These are phyloP conservation scores for Bradypodion ventrale DNA, from an alignment of 2,797 vertebrate genomes.

Conservation along the genomic window DNA sequence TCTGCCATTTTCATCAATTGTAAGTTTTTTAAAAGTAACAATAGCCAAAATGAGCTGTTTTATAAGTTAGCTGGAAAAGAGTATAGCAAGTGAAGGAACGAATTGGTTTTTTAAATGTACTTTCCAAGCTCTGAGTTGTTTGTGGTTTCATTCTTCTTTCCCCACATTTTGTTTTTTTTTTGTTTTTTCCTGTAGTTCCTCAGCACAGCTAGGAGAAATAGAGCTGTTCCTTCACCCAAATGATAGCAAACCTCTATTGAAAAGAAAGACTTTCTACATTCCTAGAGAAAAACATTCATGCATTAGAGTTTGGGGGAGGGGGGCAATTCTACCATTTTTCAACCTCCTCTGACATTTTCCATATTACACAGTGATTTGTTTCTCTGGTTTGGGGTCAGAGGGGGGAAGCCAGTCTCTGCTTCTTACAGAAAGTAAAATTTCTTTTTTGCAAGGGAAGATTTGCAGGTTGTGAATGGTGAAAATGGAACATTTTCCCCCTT, in stretches of 20 bases:
- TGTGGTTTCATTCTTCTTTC: not conserved
- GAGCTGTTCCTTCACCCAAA: not conserved
- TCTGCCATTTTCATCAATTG: not conserved
- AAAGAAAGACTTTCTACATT: slow-evolving; percentile 25
- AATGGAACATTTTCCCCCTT: not conserved
- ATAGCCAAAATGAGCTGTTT: not conserved
- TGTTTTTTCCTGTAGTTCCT: not conserved
- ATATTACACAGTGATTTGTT: slow-evolving; percentile 45
- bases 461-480: not conserved
- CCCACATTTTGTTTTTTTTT: not conserved
- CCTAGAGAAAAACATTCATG: slow-evolving; percentile 47
- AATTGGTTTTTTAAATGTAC: not conserved
- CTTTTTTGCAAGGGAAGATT: not conserved
- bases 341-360: slow-evolving; percentile 45
- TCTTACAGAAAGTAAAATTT: not conserved
- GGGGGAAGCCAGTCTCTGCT: not conserved
- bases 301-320: slow-evolving; percentile 34
- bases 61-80: not conserved
- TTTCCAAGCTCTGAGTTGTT: not conserved
- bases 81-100: not conserved
- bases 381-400: not conserved
- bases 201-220: not conserved
- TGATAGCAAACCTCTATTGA: not conserved
- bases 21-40: not conserved
- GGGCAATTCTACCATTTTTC: slow-evolving; percentile 49